Percentiles rank a stretch among this genome's conserved stretches.
Evolutionary conservation across 2,113 vertebrate species (phyloP).

Genomic region (Rhombomys opimus): DNA sequence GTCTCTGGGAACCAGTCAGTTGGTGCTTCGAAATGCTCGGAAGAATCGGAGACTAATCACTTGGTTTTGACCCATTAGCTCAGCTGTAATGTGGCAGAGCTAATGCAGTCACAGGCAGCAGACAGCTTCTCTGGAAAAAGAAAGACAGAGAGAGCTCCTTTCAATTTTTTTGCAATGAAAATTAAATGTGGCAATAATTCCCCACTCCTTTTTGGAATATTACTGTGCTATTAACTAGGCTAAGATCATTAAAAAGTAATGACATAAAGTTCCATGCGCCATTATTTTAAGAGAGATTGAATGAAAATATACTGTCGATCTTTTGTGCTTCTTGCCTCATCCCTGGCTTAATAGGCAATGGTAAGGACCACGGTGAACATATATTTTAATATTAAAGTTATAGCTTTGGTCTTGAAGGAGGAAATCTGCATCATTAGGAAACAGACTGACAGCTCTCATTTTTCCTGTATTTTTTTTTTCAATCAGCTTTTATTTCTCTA

Average conservation of each 20-base stretch:
- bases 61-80: conserved; percentile 86
- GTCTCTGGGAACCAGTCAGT: conserved; percentile 32
- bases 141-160: conserved; percentile 64
- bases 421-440: conserved; percentile 68
- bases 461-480: conserved; percentile 27
- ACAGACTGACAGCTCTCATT: conserved; percentile 17
- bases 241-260: conserved; percentile 88
- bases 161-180: conserved; percentile 83
- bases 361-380: conserved; percentile 63
- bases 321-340: conserved; percentile 80
- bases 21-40: conserved; percentile 31
- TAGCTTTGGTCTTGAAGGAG: conserved; percentile 75
- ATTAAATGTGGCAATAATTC: conserved; percentile 88
- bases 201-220: conserved; percentile 86
- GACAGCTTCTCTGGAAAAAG: conserved; percentile 79
- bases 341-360: conserved; percentile 80
- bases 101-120: conserved; percentile 84
- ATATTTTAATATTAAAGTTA: conserved; percentile 78
- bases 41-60: conserved; percentile 78
- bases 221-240: conserved; percentile 88
- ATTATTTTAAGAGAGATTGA: conserved; percentile 88
- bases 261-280: conserved; percentile 86
- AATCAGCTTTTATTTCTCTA: conserved; percentile 40
- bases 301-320: conserved; percentile 84
- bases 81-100: conserved; percentile 85